Conservation (phyloP, 2,113 vertebrate species). For the Phodopus roborovskii region DNA sequence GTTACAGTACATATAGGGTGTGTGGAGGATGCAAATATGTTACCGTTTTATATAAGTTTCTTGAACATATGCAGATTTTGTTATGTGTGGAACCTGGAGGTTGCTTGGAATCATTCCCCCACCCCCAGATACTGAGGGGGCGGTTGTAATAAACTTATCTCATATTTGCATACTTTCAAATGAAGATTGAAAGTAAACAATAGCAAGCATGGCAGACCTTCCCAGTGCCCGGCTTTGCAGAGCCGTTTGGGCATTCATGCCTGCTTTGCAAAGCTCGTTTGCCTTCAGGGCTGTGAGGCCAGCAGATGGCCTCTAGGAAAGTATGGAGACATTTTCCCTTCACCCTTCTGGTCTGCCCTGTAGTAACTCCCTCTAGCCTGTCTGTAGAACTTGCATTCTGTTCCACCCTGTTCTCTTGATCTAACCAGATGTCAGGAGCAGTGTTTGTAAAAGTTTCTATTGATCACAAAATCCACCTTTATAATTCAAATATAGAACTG, state of each 20-base stretch:
- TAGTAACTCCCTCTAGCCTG: not conserved
- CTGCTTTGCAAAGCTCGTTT: not conserved
- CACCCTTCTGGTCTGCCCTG: not conserved
- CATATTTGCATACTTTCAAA: not conserved
- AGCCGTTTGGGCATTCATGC: not conserved
- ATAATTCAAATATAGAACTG: not conserved
- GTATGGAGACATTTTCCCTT: not conserved
- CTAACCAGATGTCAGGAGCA: not conserved
- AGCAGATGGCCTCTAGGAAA: not conserved
- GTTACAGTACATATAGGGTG: not conserved
- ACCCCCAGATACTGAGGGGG: not conserved
- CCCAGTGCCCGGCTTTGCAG: not conserved
- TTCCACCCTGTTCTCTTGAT: not conserved
- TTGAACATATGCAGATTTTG: not conserved
- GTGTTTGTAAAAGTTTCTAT: not conserved
- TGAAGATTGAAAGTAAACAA: not conserved
- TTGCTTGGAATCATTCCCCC: not conserved
- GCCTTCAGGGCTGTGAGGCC: not conserved
- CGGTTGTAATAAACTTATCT: not conserved
- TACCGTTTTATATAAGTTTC: not conserved
- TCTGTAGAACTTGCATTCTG: conserved; percentile 25
- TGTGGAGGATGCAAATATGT: not conserved
- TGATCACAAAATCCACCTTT: not conserved
- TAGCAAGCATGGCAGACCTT: not conserved
- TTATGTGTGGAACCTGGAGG: not conserved